Base-by-base conservation (phyloP, 2,113 vertebrate genomes). In the Embiotoca jacksoni region DNA sequence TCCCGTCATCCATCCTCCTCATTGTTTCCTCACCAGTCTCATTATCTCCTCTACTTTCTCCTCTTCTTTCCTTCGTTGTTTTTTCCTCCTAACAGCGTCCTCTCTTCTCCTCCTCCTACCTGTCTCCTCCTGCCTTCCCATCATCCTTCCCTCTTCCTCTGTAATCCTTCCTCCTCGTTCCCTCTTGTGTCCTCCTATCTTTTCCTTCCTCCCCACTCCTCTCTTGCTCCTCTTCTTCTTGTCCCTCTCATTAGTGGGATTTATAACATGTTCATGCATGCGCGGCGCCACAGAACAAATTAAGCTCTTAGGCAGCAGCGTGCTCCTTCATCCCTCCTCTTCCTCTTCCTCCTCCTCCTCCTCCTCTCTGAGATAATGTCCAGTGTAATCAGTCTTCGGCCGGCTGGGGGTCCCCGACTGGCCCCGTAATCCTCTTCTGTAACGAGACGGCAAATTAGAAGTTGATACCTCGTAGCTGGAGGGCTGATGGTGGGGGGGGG, bases 231-330 rank as follows among this genome's bases (percentile, higher is more conserved):
- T 49, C 23, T 31, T 16, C 23, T 64, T 5, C 35, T 62, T 9
- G 37, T 81, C 72, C 71, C 69, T 30, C 64, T 87, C 84, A 87
- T 91, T 86, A 81, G 81, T 13, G 33, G 79, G 82, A 82, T 89
- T 90, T 88, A 65, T 80, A 75, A 84, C 63, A 56, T 63, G 72
- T 73, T 32, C 75, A 31, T 78, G 82, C 44, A 78, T 70, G 67
- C 55, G 31, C 66, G 83, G 35, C 49, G 52, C 59, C 2, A 33
- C 15, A 41, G 69, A 90, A 81, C 86, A 87, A 88, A 86, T 88
- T 68, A 89, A 88, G 84, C 78, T 66, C 78, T 76, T 36, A 6
- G 70, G 47, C 78, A 61, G 58, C 2, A 3, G 0, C 54, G 8
- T 69, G 63, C 78, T 69, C 73, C 49, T 80, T 83, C 58, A 80